Evolutionary conservation across 2,888 invertebrate genomes (phyloP).

Genomic region (Crematogaster levior): DNA sequence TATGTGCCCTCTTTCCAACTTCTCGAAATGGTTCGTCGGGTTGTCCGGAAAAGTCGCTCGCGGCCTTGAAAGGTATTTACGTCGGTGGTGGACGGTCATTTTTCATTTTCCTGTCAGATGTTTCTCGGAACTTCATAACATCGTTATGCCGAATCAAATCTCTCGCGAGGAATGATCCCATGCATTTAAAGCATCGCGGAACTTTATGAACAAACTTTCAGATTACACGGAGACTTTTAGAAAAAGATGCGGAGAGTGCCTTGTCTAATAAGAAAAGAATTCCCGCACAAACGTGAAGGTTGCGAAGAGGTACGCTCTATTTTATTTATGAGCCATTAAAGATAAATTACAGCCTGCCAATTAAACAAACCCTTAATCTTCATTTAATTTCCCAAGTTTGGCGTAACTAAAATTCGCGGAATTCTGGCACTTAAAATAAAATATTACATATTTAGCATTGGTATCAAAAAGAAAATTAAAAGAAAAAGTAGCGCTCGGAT

Average conservation of each 20-base stretch:
- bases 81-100: slow-evolving; percentile 24
- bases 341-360: background rate
- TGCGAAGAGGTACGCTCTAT: background rate
- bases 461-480: background rate
- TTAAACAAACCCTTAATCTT: background rate
- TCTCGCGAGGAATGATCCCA: background rate
- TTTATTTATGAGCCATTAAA: background rate
- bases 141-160: slow-evolving; percentile 33
- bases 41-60: slow-evolving; percentile 17
- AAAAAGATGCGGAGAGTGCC: background rate
- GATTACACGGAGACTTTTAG: background rate
- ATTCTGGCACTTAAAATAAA: background rate
- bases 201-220: background rate
- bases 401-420: background rate
- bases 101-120: slow-evolving; percentile 30
- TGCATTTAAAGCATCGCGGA: background rate
- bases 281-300: background rate
- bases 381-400: background rate
- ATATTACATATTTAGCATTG: background rate
- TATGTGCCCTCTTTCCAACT: slow-evolving; percentile 15
- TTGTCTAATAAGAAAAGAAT: background rate
- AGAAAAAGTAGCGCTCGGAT: background rate
- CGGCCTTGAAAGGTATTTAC: slow-evolving; percentile 1
- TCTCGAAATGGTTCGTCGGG: background rate
- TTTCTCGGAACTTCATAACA: slow-evolving; percentile 19